phyloP scores from a whole-genome alignment of 2,888 invertebrate genomes.

The Horisme vitalbata region DNA sequence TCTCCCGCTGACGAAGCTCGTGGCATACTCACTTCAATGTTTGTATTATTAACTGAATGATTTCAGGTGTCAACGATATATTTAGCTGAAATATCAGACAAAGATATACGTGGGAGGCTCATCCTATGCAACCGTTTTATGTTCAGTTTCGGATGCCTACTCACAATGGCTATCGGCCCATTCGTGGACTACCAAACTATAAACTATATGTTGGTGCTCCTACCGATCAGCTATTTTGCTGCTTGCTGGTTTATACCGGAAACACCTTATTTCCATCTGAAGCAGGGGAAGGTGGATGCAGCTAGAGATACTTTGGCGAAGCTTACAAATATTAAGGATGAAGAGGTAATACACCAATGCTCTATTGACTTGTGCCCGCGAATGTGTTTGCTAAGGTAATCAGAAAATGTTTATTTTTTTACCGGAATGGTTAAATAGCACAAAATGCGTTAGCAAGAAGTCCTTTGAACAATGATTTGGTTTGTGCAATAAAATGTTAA shows the following conservation, averaged over 20 bases:
- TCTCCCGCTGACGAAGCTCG: too few species aligned
- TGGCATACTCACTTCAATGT: background rate
- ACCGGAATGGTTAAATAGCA: too few species aligned
- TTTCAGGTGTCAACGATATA: conserved; percentile 68
- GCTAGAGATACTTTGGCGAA: conserved; percentile 63
- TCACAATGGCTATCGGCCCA: conserved; percentile 63
- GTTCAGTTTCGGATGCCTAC: conserved; percentile 60
- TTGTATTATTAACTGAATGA: background rate
- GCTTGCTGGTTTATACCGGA: conserved; percentile 82
- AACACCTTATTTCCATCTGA: conserved; percentile 82
- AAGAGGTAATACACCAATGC: conserved; percentile 51
- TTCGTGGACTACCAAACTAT: conserved; percentile 58
- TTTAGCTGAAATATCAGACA: conserved; percentile 69
- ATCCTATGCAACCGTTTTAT: conserved; percentile 54
- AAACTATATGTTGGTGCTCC: conserved; percentile 64
- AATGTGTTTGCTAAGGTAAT: too few species aligned
- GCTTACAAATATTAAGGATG: conserved; percentile 57
- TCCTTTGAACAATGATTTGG: too few species aligned
- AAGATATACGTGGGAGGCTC: conserved; percentile 65
- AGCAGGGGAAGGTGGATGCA: conserved; percentile 64
- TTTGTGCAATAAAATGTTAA: too few species aligned
- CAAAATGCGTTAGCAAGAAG: too few species aligned
- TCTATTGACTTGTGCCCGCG: background rate
- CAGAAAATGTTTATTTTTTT: background rate
- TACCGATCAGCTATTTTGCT: conserved; percentile 71